These are phyloP conservation scores for Drosophila vallismaia DNA, from an alignment of 2,888 invertebrate genomes.

Conservation along the genomic window DNA sequence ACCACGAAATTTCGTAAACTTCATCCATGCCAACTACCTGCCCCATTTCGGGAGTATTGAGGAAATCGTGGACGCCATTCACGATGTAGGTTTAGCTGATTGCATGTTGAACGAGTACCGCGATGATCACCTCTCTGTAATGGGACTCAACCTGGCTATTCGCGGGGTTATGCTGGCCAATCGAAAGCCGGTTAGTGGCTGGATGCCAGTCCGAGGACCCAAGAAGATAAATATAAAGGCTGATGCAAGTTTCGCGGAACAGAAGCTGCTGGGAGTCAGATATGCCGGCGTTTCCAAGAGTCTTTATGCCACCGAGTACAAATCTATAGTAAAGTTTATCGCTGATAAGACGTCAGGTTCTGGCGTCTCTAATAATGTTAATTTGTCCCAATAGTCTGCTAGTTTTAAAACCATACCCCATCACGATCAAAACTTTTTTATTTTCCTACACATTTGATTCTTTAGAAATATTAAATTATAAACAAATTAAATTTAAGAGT, in stretches of 20 bases:
- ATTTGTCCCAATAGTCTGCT: neutral
- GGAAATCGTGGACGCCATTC: conserved; percentile 86
- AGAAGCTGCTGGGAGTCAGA: conserved; percentile 49
- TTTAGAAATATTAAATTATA: conserved; percentile 22
- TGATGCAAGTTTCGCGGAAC: conserved; percentile 36
- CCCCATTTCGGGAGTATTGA: conserved; percentile 89
- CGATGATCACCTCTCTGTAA: conserved; percentile 78
- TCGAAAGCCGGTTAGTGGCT: conserved; percentile 87
- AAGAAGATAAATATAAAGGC: conserved; percentile 56
- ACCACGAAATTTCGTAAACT: conserved; percentile 87
- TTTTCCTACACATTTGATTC: conserved; percentile 7
- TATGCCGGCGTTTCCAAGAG: conserved; percentile 51
- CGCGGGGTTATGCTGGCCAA: conserved; percentile 90
- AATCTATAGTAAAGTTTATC: conserved; percentile 57
- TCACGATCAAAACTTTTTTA: neutral
- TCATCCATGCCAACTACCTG: conserved; percentile 90
- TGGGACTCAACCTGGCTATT: conserved; percentile 87
- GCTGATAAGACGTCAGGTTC: conserved; percentile 11
- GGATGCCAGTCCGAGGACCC: conserved; percentile 89
- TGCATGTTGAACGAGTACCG: conserved; percentile 88
- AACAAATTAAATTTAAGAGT: conserved; percentile 5
- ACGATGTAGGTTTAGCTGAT: conserved; percentile 89
- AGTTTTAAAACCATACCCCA: too few species aligned
- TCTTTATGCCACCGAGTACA: conserved; percentile 64
- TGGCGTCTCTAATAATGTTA: conserved; percentile 5